Base-by-base conservation (phyloP, 2,113 vertebrate genomes). In the Salvelinus namaycush region DNA sequence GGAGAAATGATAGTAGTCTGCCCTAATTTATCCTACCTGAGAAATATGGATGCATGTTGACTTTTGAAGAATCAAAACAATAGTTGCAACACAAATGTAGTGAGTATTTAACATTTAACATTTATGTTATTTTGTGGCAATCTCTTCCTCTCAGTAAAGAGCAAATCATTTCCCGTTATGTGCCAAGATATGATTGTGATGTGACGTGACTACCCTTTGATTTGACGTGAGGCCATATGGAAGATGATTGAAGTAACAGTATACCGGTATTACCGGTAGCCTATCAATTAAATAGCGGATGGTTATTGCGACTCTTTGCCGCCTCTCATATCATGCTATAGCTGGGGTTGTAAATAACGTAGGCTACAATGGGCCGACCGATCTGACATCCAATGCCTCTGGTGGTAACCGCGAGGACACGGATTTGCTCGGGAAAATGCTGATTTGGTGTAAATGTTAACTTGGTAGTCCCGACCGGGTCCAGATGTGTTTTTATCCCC, bases 91-190 rank as follows among this genome's bases (percentile, higher is more conserved):
- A 24, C 26, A 81, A 79, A 67, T 65, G 0, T 64, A 18, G 0
- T 26, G 18, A 49, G 72, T 62, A 26, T 26, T 26, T 26, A 26
- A 26, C 24, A 24, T 24, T 24, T 24, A 5, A 49, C 26, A 54
- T 8, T 34, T 66, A 7, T 9, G 3, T 64, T 9, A 64, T 64
- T 64, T 64, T 22, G 60, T 22, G 24, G 24, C 5, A 3, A 64
- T 64, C n/a, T 34, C 60, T 64, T 34, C 5, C 5, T 64, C 51
- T 70, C 31, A 34, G 31, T 34, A 34, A 6, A 72, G 62, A 39
- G 66, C 51, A 64, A 77, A 73, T 82, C 4, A 74, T 84, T 83
- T 88, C 62, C 83, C 85, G 88, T 89, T 91, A 89, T 88, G 76
- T 31, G 29, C 29, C 29, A 31, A 76, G 14, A 22, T 68, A 20